Base-by-base conservation (phyloP, 2,888 invertebrate species). In the Andrena trimmerana region DNA sequence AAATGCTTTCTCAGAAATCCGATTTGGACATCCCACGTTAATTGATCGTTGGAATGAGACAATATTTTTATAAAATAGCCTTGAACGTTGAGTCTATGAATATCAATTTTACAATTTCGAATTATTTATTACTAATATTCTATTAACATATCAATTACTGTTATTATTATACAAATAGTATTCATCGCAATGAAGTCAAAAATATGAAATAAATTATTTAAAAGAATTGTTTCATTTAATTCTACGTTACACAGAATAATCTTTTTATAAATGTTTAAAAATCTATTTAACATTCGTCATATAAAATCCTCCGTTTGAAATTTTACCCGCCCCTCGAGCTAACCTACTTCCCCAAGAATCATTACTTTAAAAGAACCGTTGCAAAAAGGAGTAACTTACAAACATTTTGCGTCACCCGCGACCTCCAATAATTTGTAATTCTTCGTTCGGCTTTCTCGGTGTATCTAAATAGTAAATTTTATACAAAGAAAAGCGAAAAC, bases 1-100 rank as follows among this genome's bases (percentile, higher is more conserved):
- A 50, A 76, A 81, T 2, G 8, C 16, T 67, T 76, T 78, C 1
- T 81, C 66, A 1, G 62, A 54, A 6, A 65, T 62, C 10, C 60
- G 50, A 31, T 48, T n/a, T 20, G 65, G n/a, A n/a, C 24, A 52
- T 6, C 66, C 65, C 29, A 50, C 66, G 13, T 24, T 36, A 48
- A 86, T 68, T 20, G 29, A 70, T 77, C 62, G 81, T 63, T 33
- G 65, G 24, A 33, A 65, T 10, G 57, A 29, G 16, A n/a, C 7
- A 54, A 67, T 29, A 24, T 59, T 69, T 31, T 76, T 42, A 73
- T 24, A 31, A 13, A 78, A 57, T 13, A 29, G 8, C 24, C 60
- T 81, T 8, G 33, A 10, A 24, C 66, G 62, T 16, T 10, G 16
- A 13, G 66, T 48, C 76, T 83, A 27, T 13, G 31, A 48, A 63